Base-by-base conservation (phyloP, 2,797 vertebrate genomes). In the Periparus ater region DNA sequence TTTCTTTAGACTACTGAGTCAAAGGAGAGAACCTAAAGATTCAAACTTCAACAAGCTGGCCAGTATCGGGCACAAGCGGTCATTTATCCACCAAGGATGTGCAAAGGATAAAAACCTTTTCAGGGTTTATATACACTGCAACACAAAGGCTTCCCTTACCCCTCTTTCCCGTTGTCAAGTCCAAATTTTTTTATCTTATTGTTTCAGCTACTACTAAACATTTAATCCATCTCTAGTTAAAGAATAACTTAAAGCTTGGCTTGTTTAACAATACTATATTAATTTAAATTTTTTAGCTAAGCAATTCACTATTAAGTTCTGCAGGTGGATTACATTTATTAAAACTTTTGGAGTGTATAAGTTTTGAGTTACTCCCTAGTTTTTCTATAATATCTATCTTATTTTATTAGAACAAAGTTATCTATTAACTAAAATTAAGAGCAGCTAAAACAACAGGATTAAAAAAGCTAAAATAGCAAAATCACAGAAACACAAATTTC, bases 51-150 rank as follows among this genome's bases (percentile, higher is more conserved):
- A 36, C 53, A 51, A 45, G 13, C 2, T 38, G 13, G n/a, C 19
- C 29, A 29, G 17, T 45, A 25, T 4, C 0, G 2, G 13, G 13
- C 16, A 45, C 13, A 61, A 85, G 9, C 0, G 0, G 5, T 14
- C 38, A 25, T 29, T 68, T 45, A 29, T 61, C 38, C 10, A 23
- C 7, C 47, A 20, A 68, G n/a, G 21, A 68, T 40, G 16, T 17
- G 29, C 23, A 53, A 68, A 38, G n/a, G 32, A 53, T n/a, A 17
- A 51, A 53, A 38, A n/a, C 8, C 9, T 45, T 67, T 29, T 11
- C 23, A 38, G 16, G 13, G 19, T 67, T 60, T 67, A n/a, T 32
- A 13, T 13, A 23, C 13, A 38, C 11, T 68, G 19, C 54, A 53
- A 45, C 22, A 27, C 23, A 44, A 51, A 19, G 4, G 18, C 13